A percentile compares a stretch with the other conserved stretches of the same genome.
These are phyloP conservation scores for Mesaphorura yosii DNA, from an alignment of 1,140 invertebrate species.

Conservation along the genomic window DNA sequence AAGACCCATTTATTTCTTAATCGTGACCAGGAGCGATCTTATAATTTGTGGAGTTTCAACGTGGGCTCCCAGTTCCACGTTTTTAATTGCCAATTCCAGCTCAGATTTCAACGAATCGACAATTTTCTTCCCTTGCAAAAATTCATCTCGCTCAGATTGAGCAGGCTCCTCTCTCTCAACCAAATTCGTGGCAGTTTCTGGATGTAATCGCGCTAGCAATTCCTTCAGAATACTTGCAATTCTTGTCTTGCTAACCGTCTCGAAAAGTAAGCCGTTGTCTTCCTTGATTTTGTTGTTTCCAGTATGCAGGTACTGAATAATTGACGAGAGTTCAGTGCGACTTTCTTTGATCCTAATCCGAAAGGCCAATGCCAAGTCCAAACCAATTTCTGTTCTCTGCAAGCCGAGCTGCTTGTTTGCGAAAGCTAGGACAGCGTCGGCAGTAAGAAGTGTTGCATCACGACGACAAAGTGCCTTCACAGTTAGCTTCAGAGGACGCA, in stretches of 20 bases:
- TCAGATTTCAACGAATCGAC: neutral
- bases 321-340: neutral
- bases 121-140: neutral
- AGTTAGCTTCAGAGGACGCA: neutral
- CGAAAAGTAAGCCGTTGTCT: neutral
- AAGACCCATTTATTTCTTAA: conserved; percentile 2
- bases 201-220: neutral
- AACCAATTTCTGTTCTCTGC: neutral
- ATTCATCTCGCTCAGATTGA: neutral
- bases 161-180: neutral
- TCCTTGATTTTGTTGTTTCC: neutral
- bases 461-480: neutral
- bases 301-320: neutral
- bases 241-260: neutral
- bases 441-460: neutral
- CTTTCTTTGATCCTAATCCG: neutral
- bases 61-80: neutral
- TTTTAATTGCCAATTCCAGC: neutral
- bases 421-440: neutral
- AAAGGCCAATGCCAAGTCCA: neutral
- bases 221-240: neutral
- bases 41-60: neutral
- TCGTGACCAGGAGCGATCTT: neutral
- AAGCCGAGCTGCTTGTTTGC: neutral
- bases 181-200: neutral